Evolutionary conservation across 1,140 invertebrate species (phyloP), one percentile per base, ranked within the genome.

Genomic region (Drosophila asahinai): DNA sequence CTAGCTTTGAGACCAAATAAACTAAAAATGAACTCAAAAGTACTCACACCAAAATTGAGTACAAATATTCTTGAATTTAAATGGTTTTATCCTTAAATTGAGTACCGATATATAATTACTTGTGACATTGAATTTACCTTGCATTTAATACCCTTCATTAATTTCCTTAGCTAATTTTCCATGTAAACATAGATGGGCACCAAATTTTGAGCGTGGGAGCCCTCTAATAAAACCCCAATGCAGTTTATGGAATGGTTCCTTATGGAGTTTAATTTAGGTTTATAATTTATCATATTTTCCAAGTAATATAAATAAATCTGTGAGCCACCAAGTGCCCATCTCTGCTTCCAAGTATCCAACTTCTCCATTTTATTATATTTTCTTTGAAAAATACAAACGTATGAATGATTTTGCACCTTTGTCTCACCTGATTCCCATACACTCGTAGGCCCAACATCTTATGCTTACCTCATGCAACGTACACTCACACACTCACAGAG

Each of bases 401-500:
- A 25, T 84, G 62, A 79, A 86, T 86, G 78, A 78, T 81, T 70
- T 71, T 12, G 2, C 14, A 7, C 22, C 25, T 33, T 22, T 48
- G 40, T 65, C 80, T 57, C 57, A 66, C 83, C 80, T 70, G 49
- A 64, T 71, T 19, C 70, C 70, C 67, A 66, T 62, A 54, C 62
- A 71, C 64, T 61, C 45, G 67, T 65, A 67, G 65, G 59, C 66
- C 66, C 83, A 76, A 54, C 82, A 60, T 68, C 64, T 80, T 87
- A 68, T 77, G 83, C 83, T 87, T 87, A 87, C 83, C 83, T 87
- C 83, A 87, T 86, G 83, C 83, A 87, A 82, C 67, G 73, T 77
- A 65, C 83, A 57, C 74, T 71, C 59, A 82, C 58, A 82, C 52
- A 72, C 17, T 49, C 49, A 22, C 15, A 3, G 14, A 25, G 17